phyloP scores from a whole-genome alignment of 1,140 invertebrate genomes.

The Trypoxylus dichotomus region DNA sequence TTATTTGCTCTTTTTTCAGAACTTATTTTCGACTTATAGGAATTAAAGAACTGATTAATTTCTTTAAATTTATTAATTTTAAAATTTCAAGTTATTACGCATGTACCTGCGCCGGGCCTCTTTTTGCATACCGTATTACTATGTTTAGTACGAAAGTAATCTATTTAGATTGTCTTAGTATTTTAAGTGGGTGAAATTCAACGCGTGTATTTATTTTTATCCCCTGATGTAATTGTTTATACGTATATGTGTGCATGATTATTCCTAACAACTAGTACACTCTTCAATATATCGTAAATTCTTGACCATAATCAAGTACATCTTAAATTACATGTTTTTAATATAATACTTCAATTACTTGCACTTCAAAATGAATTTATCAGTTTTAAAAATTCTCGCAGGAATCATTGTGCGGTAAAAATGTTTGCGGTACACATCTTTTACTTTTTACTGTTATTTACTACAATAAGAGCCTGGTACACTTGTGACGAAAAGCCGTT shows the following conservation, averaged over 20 bases:
- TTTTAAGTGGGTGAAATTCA: not conserved
- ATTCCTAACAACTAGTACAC: not conserved
- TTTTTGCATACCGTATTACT: no score
- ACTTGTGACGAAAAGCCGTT: conserved; percentile 20
- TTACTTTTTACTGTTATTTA: not conserved
- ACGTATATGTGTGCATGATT: no score
- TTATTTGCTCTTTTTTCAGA: no score
- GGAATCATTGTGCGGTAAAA: not conserved
- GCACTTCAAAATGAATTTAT: not conserved
- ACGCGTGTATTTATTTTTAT: not conserved
- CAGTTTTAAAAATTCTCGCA: not conserved
- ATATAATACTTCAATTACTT: not conserved
- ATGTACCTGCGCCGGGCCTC: no score
- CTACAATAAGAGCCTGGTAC: not conserved
- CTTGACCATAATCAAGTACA: not conserved
- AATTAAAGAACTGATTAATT: no score
- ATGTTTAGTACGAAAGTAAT: no score
- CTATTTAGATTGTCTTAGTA: no score
- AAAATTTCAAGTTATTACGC: no score
- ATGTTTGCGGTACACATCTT: not conserved
- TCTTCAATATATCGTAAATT: not conserved
- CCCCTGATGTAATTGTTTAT: no score
- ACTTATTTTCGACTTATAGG: no score
- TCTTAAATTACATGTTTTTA: not conserved
- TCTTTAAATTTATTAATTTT: no score